Percentiles rank a stretch among this genome's conserved stretches.
These are phyloP conservation scores for Dromaius novaehollandiae DNA, from an alignment of 2,113 vertebrate species.

Conservation along the genomic window DNA sequence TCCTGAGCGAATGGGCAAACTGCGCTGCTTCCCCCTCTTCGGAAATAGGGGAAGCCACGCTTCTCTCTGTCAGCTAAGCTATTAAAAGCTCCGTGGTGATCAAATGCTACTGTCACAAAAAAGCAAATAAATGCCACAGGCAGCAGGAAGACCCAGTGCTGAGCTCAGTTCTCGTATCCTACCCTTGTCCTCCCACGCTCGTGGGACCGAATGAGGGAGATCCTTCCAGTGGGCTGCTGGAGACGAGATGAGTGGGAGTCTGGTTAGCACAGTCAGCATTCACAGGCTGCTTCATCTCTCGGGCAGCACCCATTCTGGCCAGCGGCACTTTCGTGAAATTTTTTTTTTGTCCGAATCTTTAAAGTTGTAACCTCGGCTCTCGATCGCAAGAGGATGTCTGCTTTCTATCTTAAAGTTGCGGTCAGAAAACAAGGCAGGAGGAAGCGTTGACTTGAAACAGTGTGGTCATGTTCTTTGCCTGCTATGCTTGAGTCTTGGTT, in stretches of 20 bases:
- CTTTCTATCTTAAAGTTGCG: neutral
- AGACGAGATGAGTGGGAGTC: fast-evolving
- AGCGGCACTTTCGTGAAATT: neutral
- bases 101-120: neutral
- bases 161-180: neutral
- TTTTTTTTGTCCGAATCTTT: neutral
- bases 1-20: neutral
- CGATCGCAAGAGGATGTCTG: neutral
- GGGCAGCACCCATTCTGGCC: neutral
- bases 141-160: neutral
- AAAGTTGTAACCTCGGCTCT: neutral
- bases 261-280: neutral
- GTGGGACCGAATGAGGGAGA: neutral
- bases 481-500: neutral
- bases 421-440: neutral
- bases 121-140: neutral
- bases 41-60: neutral
- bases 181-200: neutral
- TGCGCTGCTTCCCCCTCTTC: neutral
- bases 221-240: neutral
- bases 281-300: neutral
- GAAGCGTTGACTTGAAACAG: neutral
- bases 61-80: neutral
- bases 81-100: neutral
- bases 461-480: neutral